A percentile compares a stretch with the other conserved stretches of the same genome.
Evolutionary conservation across 2,113 vertebrate genomes (phyloP).

Genomic region (Peromyscus californicus): DNA sequence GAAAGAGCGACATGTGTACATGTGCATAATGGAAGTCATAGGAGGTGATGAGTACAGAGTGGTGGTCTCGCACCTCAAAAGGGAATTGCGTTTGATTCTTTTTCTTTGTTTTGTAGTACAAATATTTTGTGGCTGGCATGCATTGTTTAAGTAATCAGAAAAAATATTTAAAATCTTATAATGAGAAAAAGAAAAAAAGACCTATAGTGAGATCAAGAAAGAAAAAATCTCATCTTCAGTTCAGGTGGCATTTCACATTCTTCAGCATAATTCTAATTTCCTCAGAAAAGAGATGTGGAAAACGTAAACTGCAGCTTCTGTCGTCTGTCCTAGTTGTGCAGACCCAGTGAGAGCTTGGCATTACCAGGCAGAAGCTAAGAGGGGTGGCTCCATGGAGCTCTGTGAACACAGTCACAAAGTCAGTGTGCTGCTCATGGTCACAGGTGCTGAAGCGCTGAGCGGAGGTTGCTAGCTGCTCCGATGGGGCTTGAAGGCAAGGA

Average conservation of each 20-base stretch:
- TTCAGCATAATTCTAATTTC: not conserved
- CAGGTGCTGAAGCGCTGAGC: not conserved
- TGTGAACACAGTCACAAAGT: not conserved
- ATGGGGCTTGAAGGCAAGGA: not conserved
- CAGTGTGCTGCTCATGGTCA: not conserved
- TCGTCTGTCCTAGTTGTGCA: not conserved
- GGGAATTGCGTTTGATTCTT: not conserved
- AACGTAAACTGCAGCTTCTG: not conserved
- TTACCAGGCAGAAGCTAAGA: no score
- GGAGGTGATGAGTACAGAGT: not conserved
- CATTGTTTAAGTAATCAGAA: not conserved
- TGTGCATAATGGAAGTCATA: not conserved
- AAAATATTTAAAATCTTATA: not conserved
- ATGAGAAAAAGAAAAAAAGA: not conserved
- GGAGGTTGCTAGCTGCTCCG: not conserved
- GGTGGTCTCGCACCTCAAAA: not conserved
- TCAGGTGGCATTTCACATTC: not conserved
- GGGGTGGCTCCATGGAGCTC: not conserved
- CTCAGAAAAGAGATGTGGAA: not conserved
- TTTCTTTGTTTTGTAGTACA: slow-evolving; percentile 6
- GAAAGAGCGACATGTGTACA: not conserved
- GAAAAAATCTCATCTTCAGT: slow-evolving; percentile 24
- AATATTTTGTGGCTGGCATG: not conserved
- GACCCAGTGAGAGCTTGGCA: not conserved
- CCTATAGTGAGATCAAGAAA: not conserved